Conservation (phyloP, 2,888 invertebrate species). For the Exephanes ischioxanthus region DNA sequence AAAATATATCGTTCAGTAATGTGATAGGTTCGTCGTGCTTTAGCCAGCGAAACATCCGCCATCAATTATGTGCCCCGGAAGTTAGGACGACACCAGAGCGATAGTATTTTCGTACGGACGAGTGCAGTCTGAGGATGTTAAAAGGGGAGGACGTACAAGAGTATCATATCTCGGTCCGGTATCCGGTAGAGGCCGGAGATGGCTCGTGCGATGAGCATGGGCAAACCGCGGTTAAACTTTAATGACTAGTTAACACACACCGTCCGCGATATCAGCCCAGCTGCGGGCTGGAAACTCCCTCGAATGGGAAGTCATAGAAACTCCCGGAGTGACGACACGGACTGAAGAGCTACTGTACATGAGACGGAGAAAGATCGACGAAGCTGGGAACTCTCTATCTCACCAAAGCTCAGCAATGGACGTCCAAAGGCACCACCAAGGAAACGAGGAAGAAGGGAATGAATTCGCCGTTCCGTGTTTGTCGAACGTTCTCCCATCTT, state of each 20-base stretch:
- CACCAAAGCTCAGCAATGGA: constrained; percentile 21
- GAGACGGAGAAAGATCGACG: constrained; percentile 44
- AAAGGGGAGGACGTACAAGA: constrained; percentile 34
- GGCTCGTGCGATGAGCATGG: constrained; percentile 72
- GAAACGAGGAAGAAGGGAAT: constrained; percentile 50
- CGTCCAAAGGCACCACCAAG: constrained; percentile 40
- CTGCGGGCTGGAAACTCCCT: constrained; percentile 68
- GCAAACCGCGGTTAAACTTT: constrained; percentile 79
- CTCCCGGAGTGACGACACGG: constrained; percentile 57
- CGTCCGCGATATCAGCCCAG: constrained; percentile 76
- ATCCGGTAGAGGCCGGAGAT: constrained; percentile 61
- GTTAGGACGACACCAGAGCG: constrained; percentile 10
- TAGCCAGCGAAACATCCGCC: neutral
- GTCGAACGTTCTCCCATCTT: constrained; percentile 79
- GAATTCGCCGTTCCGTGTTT: constrained; percentile 73
- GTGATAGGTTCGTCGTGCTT: neutral
- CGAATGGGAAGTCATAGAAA: constrained; percentile 78
- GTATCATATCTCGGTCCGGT: constrained; percentile 54
- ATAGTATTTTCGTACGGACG: neutral
- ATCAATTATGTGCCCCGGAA: constrained; percentile 24
- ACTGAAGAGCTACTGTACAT: constrained; percentile 1
- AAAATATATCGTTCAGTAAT: neutral
- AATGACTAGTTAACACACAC: constrained; percentile 79
- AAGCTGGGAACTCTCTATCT: constrained; percentile 34
- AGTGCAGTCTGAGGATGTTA: constrained; percentile 7